Base-by-base conservation (phyloP, 2,797 vertebrate species). In the Pseudochromis fuscus region DNA sequence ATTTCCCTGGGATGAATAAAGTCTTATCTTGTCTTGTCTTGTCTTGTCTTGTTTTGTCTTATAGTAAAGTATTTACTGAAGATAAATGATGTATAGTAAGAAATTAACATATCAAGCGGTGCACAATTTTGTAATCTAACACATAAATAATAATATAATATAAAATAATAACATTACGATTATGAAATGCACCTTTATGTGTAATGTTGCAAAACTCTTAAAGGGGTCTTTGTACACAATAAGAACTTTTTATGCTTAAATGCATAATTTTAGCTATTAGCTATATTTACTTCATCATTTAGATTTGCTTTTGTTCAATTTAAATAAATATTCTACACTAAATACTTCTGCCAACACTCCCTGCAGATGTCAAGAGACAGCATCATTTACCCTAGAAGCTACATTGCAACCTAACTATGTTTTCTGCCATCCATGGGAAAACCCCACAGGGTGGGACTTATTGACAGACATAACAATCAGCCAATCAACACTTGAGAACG, bases 401-500 rank as follows among this genome's bases (percentile, higher is more conserved):
- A 5, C 86, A 13, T 60, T 58, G 72, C 93, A 90, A 90, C 92
- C 93, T 45, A 94, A 90, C 93, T 73, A 76, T 9, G 21, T 40
- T 31, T 31, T 23, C 72, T 75, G 63, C 37, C 63, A 33, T 75
- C 42, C 64, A 58, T 85, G 92, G 94, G 92, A 94, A 95, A 94
- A 67, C 91, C 94, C 94, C 91, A 78, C 46, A 9, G 72, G 69
- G 83, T 12, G 87, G 79, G 73, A 48, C 77, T 67, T 38, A 9
- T 5, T 44, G 42, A 81, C 28, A 50, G 68, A 82, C 79, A 60
- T n/a, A 9, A 4, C 0, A 3, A 30, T 4, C 16, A 86, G 42
- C 93, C 93, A 94, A 92, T 94, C 71, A 73, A 15, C 12, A 55
- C 38, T 31, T 40, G 46, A 38, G 15, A 51, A 45, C 4, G 13